A percentile compares a stretch with the other conserved stretches of the same genome.
phyloP scores from a whole-genome alignment of 2,888 invertebrate species.

The Aquatica leii region DNA sequence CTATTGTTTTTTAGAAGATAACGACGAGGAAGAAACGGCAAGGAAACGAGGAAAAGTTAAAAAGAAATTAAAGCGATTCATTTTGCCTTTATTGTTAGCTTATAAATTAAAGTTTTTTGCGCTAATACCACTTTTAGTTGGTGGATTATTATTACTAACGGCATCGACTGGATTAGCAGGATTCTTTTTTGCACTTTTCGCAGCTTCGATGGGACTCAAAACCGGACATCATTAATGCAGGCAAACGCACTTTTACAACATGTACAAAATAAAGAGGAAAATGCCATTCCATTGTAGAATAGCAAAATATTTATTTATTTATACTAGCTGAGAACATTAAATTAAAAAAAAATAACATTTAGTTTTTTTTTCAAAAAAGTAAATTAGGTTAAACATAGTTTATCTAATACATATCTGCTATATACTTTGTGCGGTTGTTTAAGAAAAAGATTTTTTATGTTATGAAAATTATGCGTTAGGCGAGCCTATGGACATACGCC shows the following conservation, averaged over 20 bases:
- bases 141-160: constrained; percentile 74
- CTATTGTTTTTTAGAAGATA: constrained; percentile 21
- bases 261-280: constrained; percentile 9
- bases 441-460: too few relatives aligned
- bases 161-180: constrained; percentile 84
- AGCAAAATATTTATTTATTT: constrained; percentile 1
- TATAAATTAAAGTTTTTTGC: constrained; percentile 86
- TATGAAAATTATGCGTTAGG: too few relatives aligned
- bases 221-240: constrained; percentile 55
- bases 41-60: constrained; percentile 49
- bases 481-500: too few relatives aligned
- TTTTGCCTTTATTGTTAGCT: constrained; percentile 79
- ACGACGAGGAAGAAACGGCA: constrained; percentile 29
- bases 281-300: constrained; percentile 9
- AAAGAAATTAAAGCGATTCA: constrained; percentile 72
- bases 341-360: too few relatives aligned
- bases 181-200: constrained; percentile 87
- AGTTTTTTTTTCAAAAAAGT: too few relatives aligned
- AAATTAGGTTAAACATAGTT: too few relatives aligned
- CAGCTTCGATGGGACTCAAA: constrained; percentile 81
- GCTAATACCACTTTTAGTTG: constrained; percentile 77
- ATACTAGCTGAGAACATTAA: too few relatives aligned
- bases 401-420: too few relatives aligned
- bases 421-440: too few relatives aligned
- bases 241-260: background rate